These are phyloP conservation scores for Falco cherrug DNA, from an alignment of 2,797 vertebrate genomes.

Conservation along the genomic window DNA sequence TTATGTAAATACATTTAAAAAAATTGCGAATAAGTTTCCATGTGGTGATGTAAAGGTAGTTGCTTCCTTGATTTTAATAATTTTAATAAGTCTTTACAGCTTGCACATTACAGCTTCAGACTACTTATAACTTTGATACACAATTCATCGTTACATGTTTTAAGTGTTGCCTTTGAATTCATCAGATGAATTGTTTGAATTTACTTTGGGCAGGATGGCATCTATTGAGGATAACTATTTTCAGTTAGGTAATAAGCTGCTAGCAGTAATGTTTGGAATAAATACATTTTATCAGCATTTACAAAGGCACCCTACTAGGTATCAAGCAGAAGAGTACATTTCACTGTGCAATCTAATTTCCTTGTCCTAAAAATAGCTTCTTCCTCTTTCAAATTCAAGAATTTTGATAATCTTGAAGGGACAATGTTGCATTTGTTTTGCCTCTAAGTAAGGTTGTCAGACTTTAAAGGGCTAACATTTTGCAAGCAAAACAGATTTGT, in stretches of 20 bases:
- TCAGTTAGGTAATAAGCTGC: neutral
- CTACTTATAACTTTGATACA: neutral
- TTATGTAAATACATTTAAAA: neutral
- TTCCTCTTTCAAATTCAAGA: neutral
- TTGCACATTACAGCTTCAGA: neutral
- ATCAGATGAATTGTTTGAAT: neutral
- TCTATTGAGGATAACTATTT: slow-evolving; percentile 4
- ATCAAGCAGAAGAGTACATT: slow-evolving; percentile 11
- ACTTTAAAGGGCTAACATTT: neutral
- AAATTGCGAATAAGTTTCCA: neutral
- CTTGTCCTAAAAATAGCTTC: neutral
- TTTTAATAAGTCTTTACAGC: neutral
- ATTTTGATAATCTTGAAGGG: neutral
- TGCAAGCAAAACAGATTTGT: neutral
- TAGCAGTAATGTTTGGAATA: slow-evolving; percentile 33
- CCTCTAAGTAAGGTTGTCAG: neutral
- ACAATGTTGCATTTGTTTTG: neutral
- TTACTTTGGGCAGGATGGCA: neutral
- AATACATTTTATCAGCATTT: slow-evolving; percentile 51
- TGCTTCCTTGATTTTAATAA: neutral
- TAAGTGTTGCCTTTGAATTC: neutral
- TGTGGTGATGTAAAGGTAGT: neutral
- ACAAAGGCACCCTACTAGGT: neutral
- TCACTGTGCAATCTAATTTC: neutral
- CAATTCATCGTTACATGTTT: neutral